Base-by-base conservation (phyloP, 2,113 vertebrate genomes). In the Zingel zingel region DNA sequence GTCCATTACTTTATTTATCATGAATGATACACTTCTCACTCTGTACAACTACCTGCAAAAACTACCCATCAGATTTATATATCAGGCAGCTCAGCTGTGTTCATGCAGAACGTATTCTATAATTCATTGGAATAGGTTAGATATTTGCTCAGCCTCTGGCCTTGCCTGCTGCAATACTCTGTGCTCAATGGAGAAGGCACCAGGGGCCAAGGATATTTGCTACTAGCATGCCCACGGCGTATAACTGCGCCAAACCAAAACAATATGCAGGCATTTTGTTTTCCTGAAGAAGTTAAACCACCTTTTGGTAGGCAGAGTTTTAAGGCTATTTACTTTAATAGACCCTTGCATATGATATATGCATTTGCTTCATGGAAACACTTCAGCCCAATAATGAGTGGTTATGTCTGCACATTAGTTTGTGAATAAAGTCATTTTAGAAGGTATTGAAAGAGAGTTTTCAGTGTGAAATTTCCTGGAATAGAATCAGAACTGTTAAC, bases 81-180 rank as follows among this genome's bases (percentile, higher is more conserved):
- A 87, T 77, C 86, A 82, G 88, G 67, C 48, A 77, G 75, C 64
- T 81, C 79, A 74, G 64, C 80, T 86, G 69, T 77, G 82, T 88
- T 93, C 87, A 89, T 87, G 67, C 87, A 90, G 78, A 88, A 89
- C 92, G 83, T 86, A 94, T 87, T 92, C 70, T 83, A 88, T 90
- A 91, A 94, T 91, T 92, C 84, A 92, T 87, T 83, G 81, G 89
- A 91, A 92, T 91, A 87, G 92, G 80, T 90, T 86, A 85, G 85
- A 86, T 89, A 90, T 92, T 94, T 94, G 92, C 81, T 88, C 91
- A 85, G 86, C 93, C 92, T 93, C 91, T 92, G 87, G 89, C 91
- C 88, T 88, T 75, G 84, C 82, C 86, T 77, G 70, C 75, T 84
- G 79, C 79, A 85, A 54, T 82, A 50, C 82, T 81, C 85, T 66